phyloP scores from a whole-genome alignment of 2,797 vertebrate species.

The Sebastes flavidus region DNA sequence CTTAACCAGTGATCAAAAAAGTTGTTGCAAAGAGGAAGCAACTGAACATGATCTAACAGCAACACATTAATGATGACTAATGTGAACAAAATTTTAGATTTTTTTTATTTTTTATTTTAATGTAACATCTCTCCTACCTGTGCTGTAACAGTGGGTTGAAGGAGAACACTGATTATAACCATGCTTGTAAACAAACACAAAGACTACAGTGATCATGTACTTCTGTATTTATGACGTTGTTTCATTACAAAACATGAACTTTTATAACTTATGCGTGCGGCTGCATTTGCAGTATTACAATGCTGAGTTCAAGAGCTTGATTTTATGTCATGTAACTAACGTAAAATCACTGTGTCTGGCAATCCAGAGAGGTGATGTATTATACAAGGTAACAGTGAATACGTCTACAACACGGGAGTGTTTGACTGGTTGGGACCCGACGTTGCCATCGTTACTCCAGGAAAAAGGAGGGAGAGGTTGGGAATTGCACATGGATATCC shows the following conservation, averaged over 20 bases:
- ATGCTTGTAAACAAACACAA: not conserved
- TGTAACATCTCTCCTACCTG: not conserved
- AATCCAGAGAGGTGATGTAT: constrained; percentile 9
- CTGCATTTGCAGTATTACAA: constrained; percentile 29
- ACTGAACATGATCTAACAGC: not conserved
- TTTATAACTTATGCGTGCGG: constrained; percentile 29
- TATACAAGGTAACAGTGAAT: constrained; percentile 10
- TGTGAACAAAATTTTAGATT: not conserved
- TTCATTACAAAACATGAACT: constrained; percentile 41
- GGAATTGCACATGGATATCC: constrained; percentile 42
- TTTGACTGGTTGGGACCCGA: constrained; percentile 11
- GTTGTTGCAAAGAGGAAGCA: not conserved
- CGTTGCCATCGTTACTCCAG: constrained; percentile 10
- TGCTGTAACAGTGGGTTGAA: not conserved
- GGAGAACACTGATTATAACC: not conserved
- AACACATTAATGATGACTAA: not conserved
- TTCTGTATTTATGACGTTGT: constrained; percentile 34
- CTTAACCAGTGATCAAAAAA: not conserved
- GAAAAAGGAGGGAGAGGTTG: constrained; percentile 23
- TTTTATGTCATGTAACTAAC: constrained; percentile 24
- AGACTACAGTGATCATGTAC: not conserved
- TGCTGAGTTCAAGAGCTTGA: constrained; percentile 24
- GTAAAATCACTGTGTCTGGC: not conserved
- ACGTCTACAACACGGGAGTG: constrained; percentile 14
- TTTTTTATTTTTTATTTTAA: not conserved